Percentiles rank a stretch among this genome's conserved stretches.
These are phyloP conservation scores for Strigamia crassipes DNA, from an alignment of 2,888 invertebrate genomes.

Conservation along the genomic window DNA sequence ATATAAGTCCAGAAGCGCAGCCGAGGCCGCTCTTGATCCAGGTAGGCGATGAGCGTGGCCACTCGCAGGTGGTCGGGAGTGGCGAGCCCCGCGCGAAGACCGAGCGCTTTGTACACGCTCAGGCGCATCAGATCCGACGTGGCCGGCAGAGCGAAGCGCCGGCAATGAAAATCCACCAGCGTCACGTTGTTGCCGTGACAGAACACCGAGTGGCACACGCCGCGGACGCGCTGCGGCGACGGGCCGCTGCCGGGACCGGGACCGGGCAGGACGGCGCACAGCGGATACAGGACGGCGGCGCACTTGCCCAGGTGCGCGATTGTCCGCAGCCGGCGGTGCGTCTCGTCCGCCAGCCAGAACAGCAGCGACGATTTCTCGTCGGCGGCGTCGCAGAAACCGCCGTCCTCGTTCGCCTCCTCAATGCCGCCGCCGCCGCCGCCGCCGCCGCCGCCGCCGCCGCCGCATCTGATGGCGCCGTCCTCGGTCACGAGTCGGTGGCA, in stretches of 20 bases:
- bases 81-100: conserved; percentile 27
- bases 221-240: conserved; percentile 30
- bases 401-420: background rate
- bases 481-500: background rate
- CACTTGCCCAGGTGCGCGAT: conserved; percentile 37
- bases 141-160: conserved; percentile 30
- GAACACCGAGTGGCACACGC: conserved; percentile 44
- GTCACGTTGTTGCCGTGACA: conserved; percentile 45
- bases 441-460: background rate
- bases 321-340: background rate
- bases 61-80: conserved; percentile 28
- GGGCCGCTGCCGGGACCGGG: conserved; percentile 45
- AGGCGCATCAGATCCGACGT: conserved; percentile 41
- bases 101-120: conserved; percentile 44
- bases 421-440: background rate
- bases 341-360: conserved; percentile 32
- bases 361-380: background rate
- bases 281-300: conserved; percentile 26
- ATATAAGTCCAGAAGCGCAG: conserved; percentile 37
- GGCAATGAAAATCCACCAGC: conserved; percentile 39
- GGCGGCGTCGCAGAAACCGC: background rate
- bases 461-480: conserved; percentile 41
- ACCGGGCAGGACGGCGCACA: conserved; percentile 41
- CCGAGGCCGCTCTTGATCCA: conserved; percentile 44
- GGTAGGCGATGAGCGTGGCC: conserved; percentile 41